Percentiles rank a stretch among this genome's conserved stretches.
phyloP scores from a whole-genome alignment of 2,888 invertebrate species.

The Junonia oenone region DNA sequence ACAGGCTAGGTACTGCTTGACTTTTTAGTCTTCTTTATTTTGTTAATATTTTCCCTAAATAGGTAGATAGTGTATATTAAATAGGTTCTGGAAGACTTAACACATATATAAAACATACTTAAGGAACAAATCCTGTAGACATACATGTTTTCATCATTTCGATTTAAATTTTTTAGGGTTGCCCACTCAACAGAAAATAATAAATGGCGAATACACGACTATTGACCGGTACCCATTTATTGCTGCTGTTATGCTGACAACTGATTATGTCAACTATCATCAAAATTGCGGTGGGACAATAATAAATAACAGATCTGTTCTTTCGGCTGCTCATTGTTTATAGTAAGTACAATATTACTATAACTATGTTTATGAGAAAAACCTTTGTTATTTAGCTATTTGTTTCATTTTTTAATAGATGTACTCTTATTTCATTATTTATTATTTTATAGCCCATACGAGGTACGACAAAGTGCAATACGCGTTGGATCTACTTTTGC shows the following conservation, averaged over 20 bases:
- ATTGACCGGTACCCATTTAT: neutral
- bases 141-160: neutral
- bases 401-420: too few relatives aligned
- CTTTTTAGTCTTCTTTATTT: too few relatives aligned
- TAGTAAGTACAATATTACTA: conserved; percentile 30
- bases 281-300: conserved; percentile 38
- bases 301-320: conserved; percentile 33
- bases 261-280: conserved; percentile 21
- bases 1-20: too few relatives aligned
- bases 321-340: conserved; percentile 38
- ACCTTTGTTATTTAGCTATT: too few relatives aligned
- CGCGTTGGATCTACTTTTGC: conserved; percentile 39
- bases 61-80: too few relatives aligned
- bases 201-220: neutral
- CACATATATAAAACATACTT: too few relatives aligned
- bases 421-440: neutral
- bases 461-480: conserved; percentile 32
- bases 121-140: too few relatives aligned
- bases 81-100: too few relatives aligned
- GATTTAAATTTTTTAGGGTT: neutral
- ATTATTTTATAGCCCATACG: conserved; percentile 32
- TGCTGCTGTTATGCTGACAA: conserved; percentile 1
- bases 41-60: too few relatives aligned
- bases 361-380: neutral
- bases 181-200: neutral